Conservation (phyloP, 2,888 invertebrate species). For the Carabus problematicus region DNA sequence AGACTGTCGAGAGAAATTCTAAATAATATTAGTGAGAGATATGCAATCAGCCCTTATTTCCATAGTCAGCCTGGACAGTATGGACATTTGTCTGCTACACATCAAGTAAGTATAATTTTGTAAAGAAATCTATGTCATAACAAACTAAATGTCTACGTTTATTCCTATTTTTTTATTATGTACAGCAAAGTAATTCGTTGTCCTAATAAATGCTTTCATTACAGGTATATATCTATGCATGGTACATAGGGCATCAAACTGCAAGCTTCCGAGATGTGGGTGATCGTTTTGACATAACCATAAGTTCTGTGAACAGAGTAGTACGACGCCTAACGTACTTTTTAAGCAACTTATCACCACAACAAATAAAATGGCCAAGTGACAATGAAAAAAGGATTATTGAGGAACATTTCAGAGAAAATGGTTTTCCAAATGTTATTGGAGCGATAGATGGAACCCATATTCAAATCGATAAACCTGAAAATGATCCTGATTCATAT, state of each 20-base stretch:
- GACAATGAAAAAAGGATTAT: background rate
- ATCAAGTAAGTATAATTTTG: no score
- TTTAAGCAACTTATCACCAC: background rate
- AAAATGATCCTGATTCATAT: slow-evolving; percentile 9
- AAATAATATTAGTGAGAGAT: background rate
- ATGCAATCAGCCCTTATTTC: background rate
- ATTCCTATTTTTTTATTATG: no score
- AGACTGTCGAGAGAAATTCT: no score
- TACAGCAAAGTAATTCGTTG: no score
- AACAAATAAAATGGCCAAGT: background rate
- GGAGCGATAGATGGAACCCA: background rate
- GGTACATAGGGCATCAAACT: background rate
- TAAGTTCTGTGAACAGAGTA: background rate
- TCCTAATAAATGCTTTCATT: no score
- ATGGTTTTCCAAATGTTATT: background rate
- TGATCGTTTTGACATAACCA: background rate
- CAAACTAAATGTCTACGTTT: no score
- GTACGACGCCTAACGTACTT: background rate
- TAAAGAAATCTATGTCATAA: no score
- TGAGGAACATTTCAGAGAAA: background rate
- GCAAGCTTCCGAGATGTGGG: background rate
- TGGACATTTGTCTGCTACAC: background rate
- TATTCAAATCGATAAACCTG: no score
- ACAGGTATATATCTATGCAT: background rate
- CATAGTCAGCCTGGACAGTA: background rate